Evolutionary conservation across 1,140 invertebrate species (phyloP).

Genomic region (Mylabris phalerata): DNA sequence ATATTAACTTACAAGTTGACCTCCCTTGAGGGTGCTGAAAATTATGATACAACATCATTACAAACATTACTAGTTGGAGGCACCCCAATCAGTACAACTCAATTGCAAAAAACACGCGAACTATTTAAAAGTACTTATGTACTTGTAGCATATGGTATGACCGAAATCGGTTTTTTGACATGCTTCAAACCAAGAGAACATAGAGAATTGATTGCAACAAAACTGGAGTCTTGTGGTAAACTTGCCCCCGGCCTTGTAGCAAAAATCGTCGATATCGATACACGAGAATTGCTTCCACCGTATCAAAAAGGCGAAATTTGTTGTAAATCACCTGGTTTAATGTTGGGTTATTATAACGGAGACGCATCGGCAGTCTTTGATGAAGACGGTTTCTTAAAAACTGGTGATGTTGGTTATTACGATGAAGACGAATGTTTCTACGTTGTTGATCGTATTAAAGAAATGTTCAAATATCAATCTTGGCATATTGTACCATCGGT

Average conservation of each 20-base stretch:
- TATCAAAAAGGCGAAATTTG: slow-evolving; percentile 51
- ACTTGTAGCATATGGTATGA: neutral
- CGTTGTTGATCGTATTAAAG: slow-evolving; percentile 63
- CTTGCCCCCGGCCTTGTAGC: neutral
- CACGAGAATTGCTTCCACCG: slow-evolving; percentile 41
- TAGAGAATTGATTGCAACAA: neutral
- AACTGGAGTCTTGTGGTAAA: slow-evolving; percentile 4
- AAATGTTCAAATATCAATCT: slow-evolving; percentile 63
- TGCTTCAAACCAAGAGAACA: neutral
- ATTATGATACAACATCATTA: too few species aligned
- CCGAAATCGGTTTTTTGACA: slow-evolving; percentile 1
- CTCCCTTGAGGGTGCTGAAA: too few species aligned
- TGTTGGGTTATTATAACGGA: slow-evolving; percentile 48
- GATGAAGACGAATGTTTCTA: slow-evolving; percentile 58
- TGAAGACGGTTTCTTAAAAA: slow-evolving; percentile 54
- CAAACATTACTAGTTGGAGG: too few species aligned
- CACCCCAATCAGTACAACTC: too few species aligned
- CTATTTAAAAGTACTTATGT: neutral
- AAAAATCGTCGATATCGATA: slow-evolving; percentile 39
- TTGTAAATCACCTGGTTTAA: slow-evolving; percentile 44
- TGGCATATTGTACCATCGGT: slow-evolving; percentile 46
- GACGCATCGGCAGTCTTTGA: slow-evolving; percentile 58
- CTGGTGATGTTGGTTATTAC: slow-evolving; percentile 62
- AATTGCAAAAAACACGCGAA: too few species aligned
- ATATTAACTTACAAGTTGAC: too few species aligned